These are phyloP conservation scores for Shargacucullia verbasci DNA, from an alignment of 2,888 invertebrate species.

Conservation along the genomic window DNA sequence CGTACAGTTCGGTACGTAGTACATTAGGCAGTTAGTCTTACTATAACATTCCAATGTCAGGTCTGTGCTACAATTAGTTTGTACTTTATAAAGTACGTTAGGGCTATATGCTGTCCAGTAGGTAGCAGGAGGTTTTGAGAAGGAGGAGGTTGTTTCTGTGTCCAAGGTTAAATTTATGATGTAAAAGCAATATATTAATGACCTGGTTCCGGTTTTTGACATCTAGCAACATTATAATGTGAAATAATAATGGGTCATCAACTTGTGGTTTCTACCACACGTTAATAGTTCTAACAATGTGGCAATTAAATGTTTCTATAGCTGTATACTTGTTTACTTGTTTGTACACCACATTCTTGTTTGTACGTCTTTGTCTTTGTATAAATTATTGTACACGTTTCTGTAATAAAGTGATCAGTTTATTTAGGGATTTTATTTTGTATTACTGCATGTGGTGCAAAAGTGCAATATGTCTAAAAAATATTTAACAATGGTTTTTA, in stretches of 20 bases:
- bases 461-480: too few relatives aligned
- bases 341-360: background rate
- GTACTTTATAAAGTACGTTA: too few relatives aligned
- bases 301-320: conserved; percentile 7
- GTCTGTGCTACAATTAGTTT: too few relatives aligned
- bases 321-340: conserved; percentile 13
- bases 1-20: too few relatives aligned
- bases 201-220: conserved; percentile 39
- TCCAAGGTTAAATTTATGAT: background rate
- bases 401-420: conserved; percentile 4
- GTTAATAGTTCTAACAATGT: conserved; percentile 23
- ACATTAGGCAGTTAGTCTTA: too few relatives aligned
- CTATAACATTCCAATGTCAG: too few relatives aligned
- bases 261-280: conserved; percentile 20
- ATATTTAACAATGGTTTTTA: too few relatives aligned
- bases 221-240: conserved; percentile 2
- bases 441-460: too few relatives aligned
- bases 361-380: conserved; percentile 3
- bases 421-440: conserved; percentile 6
- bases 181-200: conserved; percentile 10
- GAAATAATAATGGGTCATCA: conserved; percentile 25
- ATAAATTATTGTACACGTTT: conserved; percentile 20
- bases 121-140: too few relatives aligned
- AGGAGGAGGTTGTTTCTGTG: too few relatives aligned
- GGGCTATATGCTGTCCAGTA: too few relatives aligned